Evolutionary conservation across 2,113 vertebrate species (phyloP).

Genomic region (Psammodynastes pulverulentus): DNA sequence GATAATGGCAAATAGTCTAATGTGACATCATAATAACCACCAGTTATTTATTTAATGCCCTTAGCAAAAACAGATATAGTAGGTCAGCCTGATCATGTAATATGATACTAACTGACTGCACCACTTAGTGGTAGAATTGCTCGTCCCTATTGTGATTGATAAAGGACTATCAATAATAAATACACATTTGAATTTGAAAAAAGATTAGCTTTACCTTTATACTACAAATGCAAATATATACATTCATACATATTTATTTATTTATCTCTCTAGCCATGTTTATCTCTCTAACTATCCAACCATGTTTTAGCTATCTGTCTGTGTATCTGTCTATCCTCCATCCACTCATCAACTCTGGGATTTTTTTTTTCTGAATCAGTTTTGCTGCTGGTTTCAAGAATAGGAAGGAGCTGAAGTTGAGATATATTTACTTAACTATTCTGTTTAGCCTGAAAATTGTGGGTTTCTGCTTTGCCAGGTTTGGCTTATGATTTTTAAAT

Average conservation of each 20-base stretch:
- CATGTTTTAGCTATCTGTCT: neutral
- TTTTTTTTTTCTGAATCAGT: neutral
- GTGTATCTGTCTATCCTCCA: neutral
- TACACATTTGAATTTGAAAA: neutral
- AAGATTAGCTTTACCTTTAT: neutral
- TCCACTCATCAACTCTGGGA: neutral
- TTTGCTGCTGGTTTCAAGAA: neutral
- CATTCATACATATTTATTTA: neutral
- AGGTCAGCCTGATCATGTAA: neutral
- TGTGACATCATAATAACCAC: neutral
- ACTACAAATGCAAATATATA: neutral
- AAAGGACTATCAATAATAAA: neutral
- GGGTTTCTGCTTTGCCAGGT: neutral
- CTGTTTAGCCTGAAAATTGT: neutral
- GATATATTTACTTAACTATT: neutral
- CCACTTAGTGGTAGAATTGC: neutral
- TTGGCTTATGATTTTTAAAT: neutral
- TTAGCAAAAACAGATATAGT: neutral
- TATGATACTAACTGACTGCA: neutral
- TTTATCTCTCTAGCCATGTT: neutral
- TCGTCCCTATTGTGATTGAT: neutral
- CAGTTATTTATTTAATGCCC: neutral
- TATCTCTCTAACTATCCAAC: neutral
- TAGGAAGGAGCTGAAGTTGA: neutral
- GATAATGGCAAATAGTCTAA: neutral